Evolutionary conservation across 2,113 vertebrate genomes (phyloP).

Genomic region (Eira barbara): DNA sequence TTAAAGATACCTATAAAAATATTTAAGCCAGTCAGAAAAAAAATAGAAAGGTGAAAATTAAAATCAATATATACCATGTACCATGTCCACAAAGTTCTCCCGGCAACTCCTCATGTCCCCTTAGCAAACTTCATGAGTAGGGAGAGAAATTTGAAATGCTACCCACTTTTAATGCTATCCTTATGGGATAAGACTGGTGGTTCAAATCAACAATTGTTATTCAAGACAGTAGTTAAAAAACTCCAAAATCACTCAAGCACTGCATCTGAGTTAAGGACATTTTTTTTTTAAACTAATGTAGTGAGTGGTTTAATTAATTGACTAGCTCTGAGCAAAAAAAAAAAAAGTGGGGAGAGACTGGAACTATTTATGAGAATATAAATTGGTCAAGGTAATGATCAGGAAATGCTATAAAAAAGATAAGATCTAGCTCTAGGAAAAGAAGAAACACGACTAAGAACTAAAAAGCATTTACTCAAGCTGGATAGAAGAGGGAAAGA

Average conservation of each 20-base stretch:
- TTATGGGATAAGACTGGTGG: background rate
- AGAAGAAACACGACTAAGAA: background rate
- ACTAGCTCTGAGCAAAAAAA: background rate
- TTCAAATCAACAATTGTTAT: background rate
- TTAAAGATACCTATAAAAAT: constrained; percentile 37
- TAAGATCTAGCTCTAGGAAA: background rate
- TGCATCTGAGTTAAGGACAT: background rate
- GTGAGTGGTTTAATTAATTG: background rate
- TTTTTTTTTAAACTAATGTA: background rate
- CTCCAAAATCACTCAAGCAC: background rate
- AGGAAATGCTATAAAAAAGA: background rate
- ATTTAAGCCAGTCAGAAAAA: background rate
- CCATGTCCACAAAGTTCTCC: background rate
- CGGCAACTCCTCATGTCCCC: background rate
- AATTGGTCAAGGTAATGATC: background rate
- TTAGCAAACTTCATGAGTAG: background rate
- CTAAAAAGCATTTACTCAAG: background rate
- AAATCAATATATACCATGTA: background rate
- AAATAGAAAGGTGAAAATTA: background rate
- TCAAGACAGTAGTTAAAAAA: background rate
- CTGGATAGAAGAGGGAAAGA: background rate
- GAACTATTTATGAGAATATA: background rate
- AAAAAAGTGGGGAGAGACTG: accelerated
- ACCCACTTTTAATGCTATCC: background rate
- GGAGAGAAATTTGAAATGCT: background rate